Evolutionary conservation across 1,140 invertebrate species (phyloP).

Genomic region (Pectinophora gossypiella): DNA sequence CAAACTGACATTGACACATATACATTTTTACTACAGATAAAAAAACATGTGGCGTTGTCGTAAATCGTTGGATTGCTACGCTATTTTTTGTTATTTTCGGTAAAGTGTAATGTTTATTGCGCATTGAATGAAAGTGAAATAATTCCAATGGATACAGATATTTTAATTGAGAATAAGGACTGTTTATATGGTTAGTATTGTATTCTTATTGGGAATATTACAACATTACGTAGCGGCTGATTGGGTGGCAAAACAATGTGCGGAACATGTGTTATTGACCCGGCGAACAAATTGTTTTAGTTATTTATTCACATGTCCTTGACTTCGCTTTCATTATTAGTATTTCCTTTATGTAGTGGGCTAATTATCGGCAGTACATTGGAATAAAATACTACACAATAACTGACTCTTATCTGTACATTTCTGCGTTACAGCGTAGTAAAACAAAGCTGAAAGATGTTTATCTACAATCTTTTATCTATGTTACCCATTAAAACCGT

Average conservation of each 20-base stretch:
- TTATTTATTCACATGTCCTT: conserved; percentile 22
- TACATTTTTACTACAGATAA: neutral
- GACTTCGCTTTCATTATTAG: conserved; percentile 16
- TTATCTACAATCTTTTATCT: too few species aligned
- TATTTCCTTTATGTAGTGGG: too few species aligned
- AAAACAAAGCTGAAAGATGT: too few species aligned
- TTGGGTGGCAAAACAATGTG: conserved; percentile 28
- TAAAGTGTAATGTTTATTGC: neutral
- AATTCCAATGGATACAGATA: conserved; percentile 58
- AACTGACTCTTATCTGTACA: too few species aligned
- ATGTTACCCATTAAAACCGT: too few species aligned
- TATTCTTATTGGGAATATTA: neutral
- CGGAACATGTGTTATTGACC: conserved; percentile 22
- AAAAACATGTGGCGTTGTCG: neutral
- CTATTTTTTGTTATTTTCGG: neutral
- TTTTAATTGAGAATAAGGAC: conserved; percentile 48
- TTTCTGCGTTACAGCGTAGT: too few species aligned
- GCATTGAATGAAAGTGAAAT: neutral
- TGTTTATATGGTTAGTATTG: conserved; percentile 52
- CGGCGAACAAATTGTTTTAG: conserved; percentile 1
- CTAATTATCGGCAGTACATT: too few species aligned
- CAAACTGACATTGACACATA: too few species aligned
- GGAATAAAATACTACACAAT: too few species aligned
- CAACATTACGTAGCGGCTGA: conserved; percentile 29
- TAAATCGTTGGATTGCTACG: neutral